A percentile compares a stretch with the other conserved stretches of the same genome.
Evolutionary conservation across 1,140 invertebrate species (phyloP).

Genomic region (Apis florea): DNA sequence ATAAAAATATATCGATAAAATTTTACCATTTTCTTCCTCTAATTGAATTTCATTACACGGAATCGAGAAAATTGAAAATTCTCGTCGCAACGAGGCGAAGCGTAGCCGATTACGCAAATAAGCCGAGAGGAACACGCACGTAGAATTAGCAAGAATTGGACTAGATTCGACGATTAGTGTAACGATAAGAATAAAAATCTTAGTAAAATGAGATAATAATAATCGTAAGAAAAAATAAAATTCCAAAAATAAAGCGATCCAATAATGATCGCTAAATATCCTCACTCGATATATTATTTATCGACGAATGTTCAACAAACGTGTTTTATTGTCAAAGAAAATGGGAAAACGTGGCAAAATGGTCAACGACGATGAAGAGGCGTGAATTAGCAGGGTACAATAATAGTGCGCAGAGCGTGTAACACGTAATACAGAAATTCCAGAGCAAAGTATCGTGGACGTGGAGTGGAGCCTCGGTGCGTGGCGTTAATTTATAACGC

Average conservation of each 20-base stretch:
- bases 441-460: constrained; percentile 43
- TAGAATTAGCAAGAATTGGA: not conserved
- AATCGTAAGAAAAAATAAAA: too few relatives aligned
- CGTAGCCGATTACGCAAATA: constrained; percentile 9
- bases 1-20: not conserved
- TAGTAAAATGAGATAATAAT: too few relatives aligned
- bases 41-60: not conserved
- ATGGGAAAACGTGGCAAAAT: too few relatives aligned
- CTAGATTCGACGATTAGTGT: not conserved
- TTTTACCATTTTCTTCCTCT: not conserved
- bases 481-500: constrained; percentile 56
- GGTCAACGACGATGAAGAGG: not conserved
- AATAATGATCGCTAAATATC: too few relatives aligned
- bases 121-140: not conserved
- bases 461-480: not conserved
- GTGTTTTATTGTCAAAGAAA: too few relatives aligned
- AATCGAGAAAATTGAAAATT: not conserved
- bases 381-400: not conserved
- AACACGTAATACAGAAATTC: constrained; percentile 38
- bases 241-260: too few relatives aligned
- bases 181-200: too few relatives aligned
- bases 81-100: not conserved
- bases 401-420: not conserved
- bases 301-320: too few relatives aligned
- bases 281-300: too few relatives aligned